Conservation (phyloP, 2,113 vertebrate species). For the Aegithalos caudatus region DNA sequence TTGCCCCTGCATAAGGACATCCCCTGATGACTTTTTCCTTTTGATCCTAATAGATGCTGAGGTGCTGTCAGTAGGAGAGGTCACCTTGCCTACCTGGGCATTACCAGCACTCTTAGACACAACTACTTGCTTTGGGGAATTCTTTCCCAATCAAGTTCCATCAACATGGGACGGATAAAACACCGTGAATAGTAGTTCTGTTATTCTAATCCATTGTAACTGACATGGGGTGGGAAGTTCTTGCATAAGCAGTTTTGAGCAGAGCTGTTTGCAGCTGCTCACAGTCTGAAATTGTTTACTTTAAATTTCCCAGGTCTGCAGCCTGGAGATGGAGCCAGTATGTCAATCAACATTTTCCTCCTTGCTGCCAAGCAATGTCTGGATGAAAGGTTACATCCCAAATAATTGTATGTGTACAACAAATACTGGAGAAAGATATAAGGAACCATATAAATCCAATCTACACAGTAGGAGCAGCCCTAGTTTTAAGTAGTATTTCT, state of each 20-base stretch:
- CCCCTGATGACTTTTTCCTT: neutral
- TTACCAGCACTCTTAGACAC: neutral
- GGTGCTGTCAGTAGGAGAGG: neutral
- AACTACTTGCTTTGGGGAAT: neutral
- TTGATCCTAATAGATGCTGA: neutral
- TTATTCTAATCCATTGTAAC: neutral
- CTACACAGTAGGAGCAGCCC: neutral
- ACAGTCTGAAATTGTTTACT: neutral
- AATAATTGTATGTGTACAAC: neutral
- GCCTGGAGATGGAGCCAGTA: neutral
- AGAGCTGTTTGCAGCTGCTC: neutral
- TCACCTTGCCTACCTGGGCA: neutral
- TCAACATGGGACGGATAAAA: neutral
- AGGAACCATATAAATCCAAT: neutral
- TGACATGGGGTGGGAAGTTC: neutral
- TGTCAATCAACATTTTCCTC: neutral
- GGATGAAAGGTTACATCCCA: slow-evolving; percentile 8
- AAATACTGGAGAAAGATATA: neutral
- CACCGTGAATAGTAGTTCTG: neutral
- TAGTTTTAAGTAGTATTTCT: neutral
- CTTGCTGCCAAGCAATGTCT: neutral
- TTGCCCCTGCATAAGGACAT: neutral
- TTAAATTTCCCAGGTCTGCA: neutral
- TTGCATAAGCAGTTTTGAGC: neutral
- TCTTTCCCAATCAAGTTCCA: neutral